phyloP scores from a whole-genome alignment of 2,797 vertebrate species.

The Micromesistius poutassou region DNA sequence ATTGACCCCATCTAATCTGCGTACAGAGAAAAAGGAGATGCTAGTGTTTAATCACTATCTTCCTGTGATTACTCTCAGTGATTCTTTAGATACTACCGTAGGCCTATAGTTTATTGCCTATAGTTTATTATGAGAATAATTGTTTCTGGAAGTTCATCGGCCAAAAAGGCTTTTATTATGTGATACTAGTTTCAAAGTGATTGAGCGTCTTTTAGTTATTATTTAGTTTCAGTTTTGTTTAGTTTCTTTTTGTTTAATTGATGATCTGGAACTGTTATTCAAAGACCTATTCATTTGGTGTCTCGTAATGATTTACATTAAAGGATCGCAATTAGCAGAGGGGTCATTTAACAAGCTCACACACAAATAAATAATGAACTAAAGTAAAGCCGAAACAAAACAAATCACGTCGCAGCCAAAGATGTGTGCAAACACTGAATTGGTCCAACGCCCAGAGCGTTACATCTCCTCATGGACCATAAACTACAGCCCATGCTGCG shows the following conservation, averaged over 20 bases:
- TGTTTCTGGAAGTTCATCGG: background rate
- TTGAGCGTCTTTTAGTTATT: background rate
- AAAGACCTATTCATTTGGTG: conserved; percentile 1
- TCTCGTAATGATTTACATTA: conserved; percentile 7
- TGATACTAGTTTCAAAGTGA: background rate
- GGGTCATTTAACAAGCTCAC: conserved; percentile 4
- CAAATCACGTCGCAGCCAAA: conserved; percentile 3
- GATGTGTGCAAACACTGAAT: conserved; percentile 10
- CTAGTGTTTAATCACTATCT: conserved; percentile 35
- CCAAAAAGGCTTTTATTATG: conserved; percentile 1
- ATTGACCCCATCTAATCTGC: conserved; percentile 47
- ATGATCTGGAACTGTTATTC: background rate
- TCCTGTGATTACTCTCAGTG: conserved; percentile 45
- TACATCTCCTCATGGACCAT: background rate
- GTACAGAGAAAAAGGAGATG: conserved; percentile 22
- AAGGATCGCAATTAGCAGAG: background rate
- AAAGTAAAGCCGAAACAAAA: background rate
- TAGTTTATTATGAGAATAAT: background rate
- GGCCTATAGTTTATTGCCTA: background rate
- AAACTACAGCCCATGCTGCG: background rate
- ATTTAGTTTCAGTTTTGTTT: conserved; percentile 2
- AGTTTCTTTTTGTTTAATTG: background rate
- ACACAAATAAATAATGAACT: conserved; percentile 1
- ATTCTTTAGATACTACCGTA: conserved; percentile 19
- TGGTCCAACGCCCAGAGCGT: background rate